These are phyloP conservation scores for Nasonia giraulti DNA, from an alignment of 1,140 invertebrate species.

Conservation along the genomic window DNA sequence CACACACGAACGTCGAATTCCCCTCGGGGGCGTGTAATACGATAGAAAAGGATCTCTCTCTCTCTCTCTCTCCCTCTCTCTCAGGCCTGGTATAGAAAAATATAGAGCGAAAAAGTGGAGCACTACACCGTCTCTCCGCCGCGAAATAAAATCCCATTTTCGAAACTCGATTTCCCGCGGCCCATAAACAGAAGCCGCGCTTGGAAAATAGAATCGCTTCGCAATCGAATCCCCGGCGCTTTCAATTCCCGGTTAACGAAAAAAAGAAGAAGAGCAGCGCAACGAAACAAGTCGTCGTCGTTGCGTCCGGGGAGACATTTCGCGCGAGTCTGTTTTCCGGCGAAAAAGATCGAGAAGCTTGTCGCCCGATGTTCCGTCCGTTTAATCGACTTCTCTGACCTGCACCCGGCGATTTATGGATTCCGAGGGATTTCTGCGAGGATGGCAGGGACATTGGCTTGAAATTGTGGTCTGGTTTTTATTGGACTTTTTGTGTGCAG, in stretches of 20 bases:
- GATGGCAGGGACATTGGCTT: slow-evolving; percentile 64
- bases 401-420: slow-evolving; percentile 65
- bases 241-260: slow-evolving; percentile 59
- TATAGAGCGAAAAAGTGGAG: neutral
- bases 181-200: slow-evolving; percentile 33
- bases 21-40: neutral
- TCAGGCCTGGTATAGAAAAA: neutral
- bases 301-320: slow-evolving; percentile 69
- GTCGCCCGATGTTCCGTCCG: slow-evolving; percentile 54
- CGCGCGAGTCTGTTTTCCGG: slow-evolving; percentile 26
- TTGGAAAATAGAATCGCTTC: slow-evolving; percentile 61
- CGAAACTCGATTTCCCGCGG: slow-evolving; percentile 57
- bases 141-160: slow-evolving; percentile 65
- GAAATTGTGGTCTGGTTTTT: slow-evolving; percentile 13
- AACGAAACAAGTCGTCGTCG: slow-evolving; percentile 57
- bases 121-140: neutral
- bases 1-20: neutral
- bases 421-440: slow-evolving; percentile 61
- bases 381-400: slow-evolving; percentile 59
- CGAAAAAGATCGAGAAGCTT: neutral
- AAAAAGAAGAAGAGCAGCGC: neutral
- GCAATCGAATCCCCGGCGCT: slow-evolving; percentile 62
- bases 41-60: slow-evolving; percentile 2
- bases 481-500: neutral
- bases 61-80: neutral